Conservation (phyloP, 2,888 invertebrate species). For the Scaptomyza cyrtandrae region DNA sequence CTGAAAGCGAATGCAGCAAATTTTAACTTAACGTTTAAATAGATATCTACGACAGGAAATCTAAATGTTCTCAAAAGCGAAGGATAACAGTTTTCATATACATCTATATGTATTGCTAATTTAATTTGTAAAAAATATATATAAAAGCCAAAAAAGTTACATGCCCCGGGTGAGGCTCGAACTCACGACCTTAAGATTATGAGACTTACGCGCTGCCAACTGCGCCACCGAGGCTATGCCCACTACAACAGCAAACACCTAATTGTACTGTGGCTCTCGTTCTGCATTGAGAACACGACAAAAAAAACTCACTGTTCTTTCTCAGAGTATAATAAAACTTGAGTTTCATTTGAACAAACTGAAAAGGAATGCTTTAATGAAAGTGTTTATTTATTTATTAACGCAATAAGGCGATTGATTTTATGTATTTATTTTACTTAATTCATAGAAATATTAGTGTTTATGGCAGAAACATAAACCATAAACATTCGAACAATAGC, state of each 20-base stretch:
- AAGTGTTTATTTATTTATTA: neutral
- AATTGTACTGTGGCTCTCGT: conserved; percentile 36
- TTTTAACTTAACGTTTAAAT: conserved; percentile 6
- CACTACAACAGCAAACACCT: conserved; percentile 29
- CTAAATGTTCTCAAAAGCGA: neutral
- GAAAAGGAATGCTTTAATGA: neutral
- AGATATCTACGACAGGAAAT: conserved; percentile 10
- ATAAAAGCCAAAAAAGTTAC: conserved; percentile 40
- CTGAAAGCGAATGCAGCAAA: conserved; percentile 6
- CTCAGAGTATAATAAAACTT: neutral
- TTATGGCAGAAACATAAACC: conserved; percentile 6
- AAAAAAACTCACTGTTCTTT: neutral
- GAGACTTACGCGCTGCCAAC: conserved; percentile 85
- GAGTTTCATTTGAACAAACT: neutral
- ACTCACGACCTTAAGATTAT: conserved; percentile 85
- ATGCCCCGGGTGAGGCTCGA: conserved; percentile 84
- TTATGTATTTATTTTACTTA: neutral
- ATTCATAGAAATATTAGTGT: neutral
- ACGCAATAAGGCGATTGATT: neutral
- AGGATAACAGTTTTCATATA: neutral
- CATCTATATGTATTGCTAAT: too few species aligned
- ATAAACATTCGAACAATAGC: conserved; percentile 13
- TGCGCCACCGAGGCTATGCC: conserved; percentile 84
- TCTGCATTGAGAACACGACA: neutral
- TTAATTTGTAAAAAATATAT: conserved; percentile 3